Percentiles rank a stretch among this genome's conserved stretches.
Evolutionary conservation across 2,888 invertebrate species (phyloP).

Genomic region (Clusia tigrina): DNA sequence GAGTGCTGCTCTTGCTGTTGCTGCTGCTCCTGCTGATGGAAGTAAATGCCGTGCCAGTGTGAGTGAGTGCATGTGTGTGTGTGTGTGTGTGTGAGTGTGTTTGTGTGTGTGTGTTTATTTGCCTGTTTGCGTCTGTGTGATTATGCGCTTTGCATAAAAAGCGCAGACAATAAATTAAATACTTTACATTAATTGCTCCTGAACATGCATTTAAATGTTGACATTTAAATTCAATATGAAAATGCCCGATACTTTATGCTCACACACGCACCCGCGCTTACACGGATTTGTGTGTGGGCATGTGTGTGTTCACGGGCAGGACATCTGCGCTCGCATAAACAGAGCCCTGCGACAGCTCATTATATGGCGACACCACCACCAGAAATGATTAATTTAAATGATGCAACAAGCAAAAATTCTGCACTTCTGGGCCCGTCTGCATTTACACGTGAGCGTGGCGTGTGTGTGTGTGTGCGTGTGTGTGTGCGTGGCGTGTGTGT

Average conservation of each 20-base stretch:
- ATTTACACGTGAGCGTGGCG: neutral
- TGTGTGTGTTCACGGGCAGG: neutral
- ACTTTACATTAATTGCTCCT: conserved; percentile 8
- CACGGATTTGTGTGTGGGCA: neutral
- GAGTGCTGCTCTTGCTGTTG: too few relatives aligned
- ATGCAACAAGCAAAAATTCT: neutral
- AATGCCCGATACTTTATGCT: neutral
- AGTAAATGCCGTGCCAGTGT: neutral
- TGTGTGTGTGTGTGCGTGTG: neutral
- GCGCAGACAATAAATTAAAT: conserved; percentile 4
- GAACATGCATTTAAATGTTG: conserved; percentile 19
- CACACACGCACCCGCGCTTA: neutral
- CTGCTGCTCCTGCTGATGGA: too few relatives aligned
- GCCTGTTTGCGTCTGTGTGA: neutral
- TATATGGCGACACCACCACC: neutral
- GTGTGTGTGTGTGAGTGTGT: conserved; percentile 2
- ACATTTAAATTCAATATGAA: conserved; percentile 27
- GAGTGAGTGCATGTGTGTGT: neutral
- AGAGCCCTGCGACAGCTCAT: too few relatives aligned
- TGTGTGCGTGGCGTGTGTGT: neutral
- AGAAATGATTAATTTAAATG: conserved; percentile 7
- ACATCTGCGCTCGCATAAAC: neutral
- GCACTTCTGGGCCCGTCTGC: too few relatives aligned
- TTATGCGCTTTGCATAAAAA: neutral
- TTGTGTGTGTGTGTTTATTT: neutral